Percentiles rank a stretch among this genome's conserved stretches.
These are phyloP conservation scores for Conomelus anceps DNA, from an alignment of 2,888 invertebrate genomes.

Conservation along the genomic window DNA sequence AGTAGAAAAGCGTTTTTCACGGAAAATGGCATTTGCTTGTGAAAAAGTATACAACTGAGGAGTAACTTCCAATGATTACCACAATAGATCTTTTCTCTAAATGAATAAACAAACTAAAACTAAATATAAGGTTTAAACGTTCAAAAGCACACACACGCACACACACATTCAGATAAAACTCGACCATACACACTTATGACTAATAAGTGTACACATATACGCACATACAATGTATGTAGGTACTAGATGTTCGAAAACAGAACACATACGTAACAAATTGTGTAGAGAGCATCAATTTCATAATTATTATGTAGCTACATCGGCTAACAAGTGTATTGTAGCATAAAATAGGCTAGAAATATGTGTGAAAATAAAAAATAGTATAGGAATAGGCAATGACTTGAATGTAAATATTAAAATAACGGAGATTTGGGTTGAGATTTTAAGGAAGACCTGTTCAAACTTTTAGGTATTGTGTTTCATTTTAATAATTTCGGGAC, in stretches of 20 bases:
- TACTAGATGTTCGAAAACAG: background rate
- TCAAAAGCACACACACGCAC: constrained; percentile 7
- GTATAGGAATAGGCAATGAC: background rate
- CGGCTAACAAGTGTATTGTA: background rate
- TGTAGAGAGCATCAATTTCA: background rate
- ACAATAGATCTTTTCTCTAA: background rate
- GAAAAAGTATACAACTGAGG: background rate
- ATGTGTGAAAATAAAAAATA: background rate
- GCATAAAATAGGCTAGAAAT: background rate
- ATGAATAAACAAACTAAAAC: background rate
- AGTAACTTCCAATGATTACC: background rate
- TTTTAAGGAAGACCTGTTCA: no score
- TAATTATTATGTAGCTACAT: background rate
- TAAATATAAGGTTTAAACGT: background rate
- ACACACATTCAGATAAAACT: background rate
- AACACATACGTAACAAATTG: background rate
- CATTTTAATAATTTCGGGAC: no score
- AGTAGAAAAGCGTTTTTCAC: background rate
- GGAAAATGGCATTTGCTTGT: background rate
- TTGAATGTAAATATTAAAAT: background rate
- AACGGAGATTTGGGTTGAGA: no score
- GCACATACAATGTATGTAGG: background rate
- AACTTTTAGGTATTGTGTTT: no score
- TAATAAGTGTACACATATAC: background rate
- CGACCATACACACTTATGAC: no score